phyloP scores from a whole-genome alignment of 2,113 vertebrate genomes.

The Platanista minor region DNA sequence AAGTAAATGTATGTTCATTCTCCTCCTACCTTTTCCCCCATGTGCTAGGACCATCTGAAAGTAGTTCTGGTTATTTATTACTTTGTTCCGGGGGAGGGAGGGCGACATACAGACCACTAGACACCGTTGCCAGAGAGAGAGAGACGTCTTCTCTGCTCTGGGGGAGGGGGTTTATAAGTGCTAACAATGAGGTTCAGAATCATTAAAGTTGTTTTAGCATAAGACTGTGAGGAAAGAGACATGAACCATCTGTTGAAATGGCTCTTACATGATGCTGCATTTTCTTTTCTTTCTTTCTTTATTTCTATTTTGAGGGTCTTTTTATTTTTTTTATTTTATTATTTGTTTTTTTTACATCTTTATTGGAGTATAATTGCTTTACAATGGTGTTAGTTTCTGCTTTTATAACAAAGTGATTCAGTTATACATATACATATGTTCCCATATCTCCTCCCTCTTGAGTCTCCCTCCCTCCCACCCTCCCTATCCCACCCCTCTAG shows the following conservation, averaged over 20 bases:
- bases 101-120: neutral
- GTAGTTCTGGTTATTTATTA: slow-evolving; percentile 7
- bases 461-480: no score
- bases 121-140: neutral
- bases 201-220: slow-evolving; percentile 48
- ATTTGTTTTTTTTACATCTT: no score
- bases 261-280: slow-evolving; percentile 38
- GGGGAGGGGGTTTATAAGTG: neutral
- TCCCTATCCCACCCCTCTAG: no score
- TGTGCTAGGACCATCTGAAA: slow-evolving; percentile 12
- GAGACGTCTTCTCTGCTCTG: neutral
- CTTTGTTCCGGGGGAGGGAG: neutral
- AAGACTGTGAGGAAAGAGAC: slow-evolving; percentile 40
- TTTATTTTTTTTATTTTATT: no score
- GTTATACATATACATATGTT: no score
- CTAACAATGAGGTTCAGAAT: neutral
- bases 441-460: no score
- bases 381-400: no score
- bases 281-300: neutral
- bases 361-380: no score
- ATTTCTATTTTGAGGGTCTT: no score
- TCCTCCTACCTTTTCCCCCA: neutral
- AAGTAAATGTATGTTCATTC: neutral
- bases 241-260: slow-evolving; percentile 66
- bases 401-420: no score